Conservation (phyloP, 1,140 invertebrate species). For the Wasmannia auropunctata region DNA sequence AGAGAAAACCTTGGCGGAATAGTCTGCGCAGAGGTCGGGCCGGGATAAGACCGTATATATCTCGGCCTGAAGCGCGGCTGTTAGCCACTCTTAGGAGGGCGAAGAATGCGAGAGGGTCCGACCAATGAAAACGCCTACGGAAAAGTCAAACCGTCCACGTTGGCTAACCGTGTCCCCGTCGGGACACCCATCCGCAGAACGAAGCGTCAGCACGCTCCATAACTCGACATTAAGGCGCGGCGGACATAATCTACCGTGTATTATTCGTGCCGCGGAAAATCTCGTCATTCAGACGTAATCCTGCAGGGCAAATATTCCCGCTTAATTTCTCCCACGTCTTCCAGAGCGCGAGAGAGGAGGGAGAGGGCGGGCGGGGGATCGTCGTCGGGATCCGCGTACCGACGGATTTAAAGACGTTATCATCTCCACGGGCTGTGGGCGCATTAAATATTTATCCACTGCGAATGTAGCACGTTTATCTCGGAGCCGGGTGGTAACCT, state of each 20-base stretch:
- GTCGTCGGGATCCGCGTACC: neutral
- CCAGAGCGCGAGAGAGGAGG: neutral
- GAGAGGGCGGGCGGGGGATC: too few relatives aligned
- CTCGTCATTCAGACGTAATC: slow-evolving; percentile 31
- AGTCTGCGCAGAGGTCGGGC: neutral
- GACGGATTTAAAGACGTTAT: neutral
- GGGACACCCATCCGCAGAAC: neutral
- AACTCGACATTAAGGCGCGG: slow-evolving; percentile 8
- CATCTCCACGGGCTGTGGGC: neutral
- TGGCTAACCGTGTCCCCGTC: neutral
- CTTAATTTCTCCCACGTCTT: slow-evolving; percentile 29
- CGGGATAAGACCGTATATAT: slow-evolving; percentile 29
- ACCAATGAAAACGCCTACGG: neutral
- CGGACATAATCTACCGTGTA: slow-evolving; percentile 21
- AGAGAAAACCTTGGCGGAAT: neutral
- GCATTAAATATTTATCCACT: slow-evolving; percentile 55
- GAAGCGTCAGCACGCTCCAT: slow-evolving; percentile 39
- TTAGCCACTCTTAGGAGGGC: slow-evolving; percentile 17
- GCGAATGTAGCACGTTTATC: slow-evolving; percentile 21
- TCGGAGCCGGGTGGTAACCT: neutral
- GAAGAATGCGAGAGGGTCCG: slow-evolving; percentile 20
- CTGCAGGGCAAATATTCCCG: slow-evolving; percentile 37
- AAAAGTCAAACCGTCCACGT: slow-evolving; percentile 35
- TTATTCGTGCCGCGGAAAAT: neutral
- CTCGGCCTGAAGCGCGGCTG: neutral